phyloP scores from a whole-genome alignment of 2,113 vertebrate species.

The Aldabrachelys gigantea region DNA sequence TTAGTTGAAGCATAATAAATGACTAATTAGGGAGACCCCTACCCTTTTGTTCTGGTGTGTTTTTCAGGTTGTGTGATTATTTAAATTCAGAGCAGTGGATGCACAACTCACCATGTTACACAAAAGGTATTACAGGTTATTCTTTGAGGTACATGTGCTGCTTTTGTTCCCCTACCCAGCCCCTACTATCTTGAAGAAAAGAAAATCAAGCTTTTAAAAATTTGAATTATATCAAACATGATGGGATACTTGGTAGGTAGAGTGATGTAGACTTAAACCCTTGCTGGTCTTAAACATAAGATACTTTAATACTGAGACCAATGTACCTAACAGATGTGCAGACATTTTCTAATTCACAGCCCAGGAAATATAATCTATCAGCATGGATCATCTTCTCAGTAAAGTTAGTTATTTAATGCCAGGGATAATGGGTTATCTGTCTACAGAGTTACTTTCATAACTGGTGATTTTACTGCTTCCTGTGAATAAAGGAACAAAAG shows the following conservation, averaged over 20 bases:
- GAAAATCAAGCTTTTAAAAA: not conserved
- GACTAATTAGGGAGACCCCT: not conserved
- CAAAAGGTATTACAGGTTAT: not conserved
- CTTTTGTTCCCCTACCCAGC: not conserved
- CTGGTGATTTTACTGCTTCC: not conserved
- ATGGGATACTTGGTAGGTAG: constrained; percentile 11
- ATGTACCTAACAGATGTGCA: constrained; percentile 33
- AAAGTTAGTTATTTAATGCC: not conserved
- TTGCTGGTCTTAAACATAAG: not conserved
- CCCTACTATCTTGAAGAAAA: not conserved
- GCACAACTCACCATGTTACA: not conserved
- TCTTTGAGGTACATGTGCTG: not conserved
- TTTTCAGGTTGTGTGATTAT: not conserved
- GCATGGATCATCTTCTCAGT: not conserved
- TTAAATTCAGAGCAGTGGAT: not conserved
- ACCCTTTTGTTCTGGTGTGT: not conserved
- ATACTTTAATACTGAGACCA: constrained; percentile 9
- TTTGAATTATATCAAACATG: not conserved
- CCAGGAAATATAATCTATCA: not conserved
- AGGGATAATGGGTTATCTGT: not conserved
- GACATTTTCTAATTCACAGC: constrained; percentile 42
- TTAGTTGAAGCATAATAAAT: not conserved
- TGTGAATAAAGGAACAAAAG: not conserved
- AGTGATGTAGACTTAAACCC: constrained; percentile 10
- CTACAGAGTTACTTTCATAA: not conserved